A percentile compares a stretch with the other conserved stretches of the same genome.
phyloP scores from a whole-genome alignment of 2,797 vertebrate genomes.

The Pampus argenteus region DNA sequence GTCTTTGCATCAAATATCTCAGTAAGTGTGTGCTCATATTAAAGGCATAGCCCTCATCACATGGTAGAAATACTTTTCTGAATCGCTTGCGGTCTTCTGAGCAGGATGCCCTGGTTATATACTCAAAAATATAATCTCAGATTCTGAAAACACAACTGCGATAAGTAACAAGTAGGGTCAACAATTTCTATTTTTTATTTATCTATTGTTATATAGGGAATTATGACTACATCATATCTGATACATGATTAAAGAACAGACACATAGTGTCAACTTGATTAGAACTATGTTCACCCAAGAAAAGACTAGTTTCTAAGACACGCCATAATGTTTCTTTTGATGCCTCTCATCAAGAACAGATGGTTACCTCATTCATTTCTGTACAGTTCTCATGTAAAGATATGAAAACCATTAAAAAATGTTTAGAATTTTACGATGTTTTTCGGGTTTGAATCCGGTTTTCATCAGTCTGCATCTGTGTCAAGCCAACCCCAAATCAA shows the following conservation, averaged over 20 bases:
- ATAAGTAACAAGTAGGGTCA: background rate
- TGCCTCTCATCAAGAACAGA: no score
- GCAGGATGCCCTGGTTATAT: background rate
- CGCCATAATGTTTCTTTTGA: background rate
- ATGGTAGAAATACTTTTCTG: background rate
- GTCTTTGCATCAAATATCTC: constrained; percentile 5
- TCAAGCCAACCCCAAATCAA: background rate
- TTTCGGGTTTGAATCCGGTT: no score
- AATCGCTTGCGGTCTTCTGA: background rate
- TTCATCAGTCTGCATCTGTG: background rate
- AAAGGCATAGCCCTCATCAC: constrained; percentile 38
- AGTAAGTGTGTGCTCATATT: constrained; percentile 50
- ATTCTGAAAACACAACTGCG: background rate
- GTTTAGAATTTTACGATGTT: no score
- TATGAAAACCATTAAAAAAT: no score
- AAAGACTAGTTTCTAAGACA: background rate
- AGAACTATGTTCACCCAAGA: background rate
- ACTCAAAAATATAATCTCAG: background rate
- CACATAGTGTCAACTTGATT: background rate
- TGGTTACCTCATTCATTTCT: no score
- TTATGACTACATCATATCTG: background rate
- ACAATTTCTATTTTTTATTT: background rate
- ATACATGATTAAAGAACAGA: background rate
- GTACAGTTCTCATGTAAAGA: no score
- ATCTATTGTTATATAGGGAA: background rate